These are phyloP conservation scores for Zosterops borbonicus DNA, from an alignment of 2,113 vertebrate species.

Conservation along the genomic window DNA sequence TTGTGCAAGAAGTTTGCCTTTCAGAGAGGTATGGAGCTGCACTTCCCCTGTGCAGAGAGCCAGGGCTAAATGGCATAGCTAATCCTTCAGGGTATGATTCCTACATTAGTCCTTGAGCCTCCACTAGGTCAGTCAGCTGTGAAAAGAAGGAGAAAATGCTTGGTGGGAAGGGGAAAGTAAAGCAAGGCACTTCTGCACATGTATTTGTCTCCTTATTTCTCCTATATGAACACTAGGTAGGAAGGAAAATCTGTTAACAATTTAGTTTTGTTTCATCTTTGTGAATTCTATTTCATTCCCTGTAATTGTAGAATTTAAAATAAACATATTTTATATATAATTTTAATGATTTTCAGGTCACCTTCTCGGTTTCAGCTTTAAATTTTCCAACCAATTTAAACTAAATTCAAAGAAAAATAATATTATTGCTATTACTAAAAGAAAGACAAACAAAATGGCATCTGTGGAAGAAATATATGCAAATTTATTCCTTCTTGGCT, in stretches of 20 bases:
- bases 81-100: constrained; percentile 16
- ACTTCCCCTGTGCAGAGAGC: not conserved
- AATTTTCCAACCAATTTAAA: constrained; percentile 20
- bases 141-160: constrained; percentile 36
- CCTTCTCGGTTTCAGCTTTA: not conserved
- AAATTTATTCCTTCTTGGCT: not conserved
- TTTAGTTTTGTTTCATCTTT: not conserved
- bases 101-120: not conserved
- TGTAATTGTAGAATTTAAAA: constrained; percentile 1
- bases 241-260: constrained; percentile 64
- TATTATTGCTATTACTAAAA: not conserved
- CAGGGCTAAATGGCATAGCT: not conserved
- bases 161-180: not conserved
- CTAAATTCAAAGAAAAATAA: not conserved
- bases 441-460: not conserved
- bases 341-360: constrained; percentile 4
- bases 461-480: not conserved
- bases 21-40: not conserved
- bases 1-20: not conserved
- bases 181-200: constrained; percentile 4
- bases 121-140: constrained; percentile 59
- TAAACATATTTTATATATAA: not conserved
- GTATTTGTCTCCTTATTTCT: constrained; percentile 9
- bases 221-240: constrained; percentile 41
- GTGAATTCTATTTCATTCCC: not conserved